Evolutionary conservation across 2,113 vertebrate species (phyloP).

Genomic region (Labrus mixtus): DNA sequence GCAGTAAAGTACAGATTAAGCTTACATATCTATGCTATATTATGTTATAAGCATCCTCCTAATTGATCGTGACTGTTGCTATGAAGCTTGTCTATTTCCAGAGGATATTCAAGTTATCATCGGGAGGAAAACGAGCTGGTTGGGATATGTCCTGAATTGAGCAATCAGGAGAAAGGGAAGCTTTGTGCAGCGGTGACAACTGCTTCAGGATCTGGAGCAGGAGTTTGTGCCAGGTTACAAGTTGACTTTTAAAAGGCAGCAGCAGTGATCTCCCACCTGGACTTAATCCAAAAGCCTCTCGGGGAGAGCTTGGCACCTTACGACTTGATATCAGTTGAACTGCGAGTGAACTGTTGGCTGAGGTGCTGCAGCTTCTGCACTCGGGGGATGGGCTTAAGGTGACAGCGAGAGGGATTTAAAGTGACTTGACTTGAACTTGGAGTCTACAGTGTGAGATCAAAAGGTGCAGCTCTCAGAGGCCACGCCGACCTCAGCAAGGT

Average conservation of each 20-base stretch:
- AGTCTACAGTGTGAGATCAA: constrained; percentile 18
- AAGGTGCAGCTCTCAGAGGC: constrained; percentile 27
- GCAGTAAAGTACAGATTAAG: neutral
- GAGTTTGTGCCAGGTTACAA: constrained; percentile 15
- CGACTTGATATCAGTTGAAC: constrained; percentile 41
- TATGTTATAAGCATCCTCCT: neutral
- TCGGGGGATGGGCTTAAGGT: neutral
- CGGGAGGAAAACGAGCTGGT: neutral
- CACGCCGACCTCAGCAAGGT: constrained; percentile 43
- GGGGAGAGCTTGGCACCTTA: constrained; percentile 15
- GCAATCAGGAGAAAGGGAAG: constrained; percentile 8
- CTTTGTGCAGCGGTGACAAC: constrained; percentile 5
- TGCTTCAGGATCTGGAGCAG: constrained; percentile 12
- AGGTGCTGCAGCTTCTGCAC: constrained; percentile 10
- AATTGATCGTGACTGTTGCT: neutral
- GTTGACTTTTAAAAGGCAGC: constrained; percentile 30
- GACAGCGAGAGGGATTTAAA: constrained; percentile 26
- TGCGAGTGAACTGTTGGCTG: constrained; percentile 30
- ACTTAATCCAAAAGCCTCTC: constrained; percentile 21
- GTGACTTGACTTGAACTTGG: constrained; percentile 10
- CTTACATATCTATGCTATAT: neutral
- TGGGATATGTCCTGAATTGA: constrained; percentile 8
- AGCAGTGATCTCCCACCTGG: constrained; percentile 33
- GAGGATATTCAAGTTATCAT: neutral
- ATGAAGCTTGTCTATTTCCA: neutral